A percentile compares a stretch with the other conserved stretches of the same genome.
These are phyloP conservation scores for Petrophora chlorosata DNA, from an alignment of 2,888 invertebrate species.

Conservation along the genomic window DNA sequence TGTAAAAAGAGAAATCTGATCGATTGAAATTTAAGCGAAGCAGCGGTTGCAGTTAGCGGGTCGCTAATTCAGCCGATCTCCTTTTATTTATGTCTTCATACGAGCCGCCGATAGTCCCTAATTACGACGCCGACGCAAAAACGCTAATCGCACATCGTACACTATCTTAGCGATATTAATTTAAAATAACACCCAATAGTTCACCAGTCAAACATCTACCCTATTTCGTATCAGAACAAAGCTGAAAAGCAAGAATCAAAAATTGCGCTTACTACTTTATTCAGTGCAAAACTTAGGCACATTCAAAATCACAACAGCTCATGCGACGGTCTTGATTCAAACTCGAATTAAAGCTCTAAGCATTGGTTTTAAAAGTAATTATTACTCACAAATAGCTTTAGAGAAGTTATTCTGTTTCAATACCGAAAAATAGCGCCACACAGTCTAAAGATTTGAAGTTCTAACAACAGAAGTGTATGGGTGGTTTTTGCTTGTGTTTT, in stretches of 20 bases:
- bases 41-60: slow-evolving; percentile 52
- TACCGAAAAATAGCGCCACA: slow-evolving; percentile 11
- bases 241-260: slow-evolving; percentile 11
- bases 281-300: background rate
- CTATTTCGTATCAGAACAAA: slow-evolving; percentile 6
- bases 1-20: slow-evolving; percentile 56
- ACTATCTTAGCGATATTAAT: slow-evolving; percentile 37
- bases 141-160: slow-evolving; percentile 78
- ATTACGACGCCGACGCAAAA: slow-evolving; percentile 78
- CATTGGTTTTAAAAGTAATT: slow-evolving; percentile 11
- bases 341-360: slow-evolving; percentile 1
- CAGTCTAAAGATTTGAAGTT: slow-evolving; percentile 20
- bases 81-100: slow-evolving; percentile 83
- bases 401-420: slow-evolving; percentile 14
- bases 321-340: slow-evolving; percentile 5
- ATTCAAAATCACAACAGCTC: slow-evolving; percentile 18
- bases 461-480: background rate
- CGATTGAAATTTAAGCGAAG: slow-evolving; percentile 70
- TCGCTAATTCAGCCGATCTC: slow-evolving; percentile 72
- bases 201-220: slow-evolving; percentile 23
- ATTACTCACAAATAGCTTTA: slow-evolving; percentile 4
- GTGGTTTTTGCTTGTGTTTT: slow-evolving; percentile 21
- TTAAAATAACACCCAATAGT: slow-evolving; percentile 5
- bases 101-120: slow-evolving; percentile 81
- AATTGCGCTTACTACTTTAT: slow-evolving; percentile 29